A percentile compares a stretch with the other conserved stretches of the same genome.
These are phyloP conservation scores for Leptopilina drosophilae DNA, from an alignment of 2,888 invertebrate species.

Conservation along the genomic window DNA sequence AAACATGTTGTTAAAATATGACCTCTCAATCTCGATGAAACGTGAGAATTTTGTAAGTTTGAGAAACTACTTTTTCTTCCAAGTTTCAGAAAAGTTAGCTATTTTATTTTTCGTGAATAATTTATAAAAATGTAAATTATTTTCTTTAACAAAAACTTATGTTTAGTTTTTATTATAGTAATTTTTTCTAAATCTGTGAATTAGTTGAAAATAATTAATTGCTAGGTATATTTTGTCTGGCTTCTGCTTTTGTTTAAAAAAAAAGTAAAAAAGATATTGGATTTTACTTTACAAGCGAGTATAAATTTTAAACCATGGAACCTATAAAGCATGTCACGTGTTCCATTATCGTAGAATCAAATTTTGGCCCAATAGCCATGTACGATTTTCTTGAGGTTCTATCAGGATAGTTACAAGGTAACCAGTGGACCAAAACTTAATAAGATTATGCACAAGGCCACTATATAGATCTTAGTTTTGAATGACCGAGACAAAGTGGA, in stretches of 20 bases:
- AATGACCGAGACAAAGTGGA: slow-evolving; percentile 20
- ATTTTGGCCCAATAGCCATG: neutral
- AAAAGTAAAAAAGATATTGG: too few species aligned
- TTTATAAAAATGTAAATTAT: too few species aligned
- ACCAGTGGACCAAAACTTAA: slow-evolving; percentile 30
- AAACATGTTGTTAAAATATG: slow-evolving; percentile 40
- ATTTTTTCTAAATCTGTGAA: too few species aligned
- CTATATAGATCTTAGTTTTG: slow-evolving; percentile 13
- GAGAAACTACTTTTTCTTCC: neutral
- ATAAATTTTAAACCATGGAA: too few species aligned
- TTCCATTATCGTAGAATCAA: too few species aligned
- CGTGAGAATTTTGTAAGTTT: slow-evolving; percentile 15
- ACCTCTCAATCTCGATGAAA: slow-evolving; percentile 22
- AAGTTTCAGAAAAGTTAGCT: neutral
- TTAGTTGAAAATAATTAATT: too few species aligned
- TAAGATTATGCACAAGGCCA: slow-evolving; percentile 4
- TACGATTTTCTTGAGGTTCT: slow-evolving; percentile 30
- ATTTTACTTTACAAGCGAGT: too few species aligned
- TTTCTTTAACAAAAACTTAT: too few species aligned
- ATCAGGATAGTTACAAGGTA: neutral
- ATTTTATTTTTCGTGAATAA: neutral
- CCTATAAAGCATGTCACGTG: too few species aligned
- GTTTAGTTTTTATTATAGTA: too few species aligned
- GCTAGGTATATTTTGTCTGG: too few species aligned
- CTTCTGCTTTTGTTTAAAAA: too few species aligned